Evolutionary conservation across 2,888 invertebrate species (phyloP).

Genomic region (Tetragnatha montana): DNA sequence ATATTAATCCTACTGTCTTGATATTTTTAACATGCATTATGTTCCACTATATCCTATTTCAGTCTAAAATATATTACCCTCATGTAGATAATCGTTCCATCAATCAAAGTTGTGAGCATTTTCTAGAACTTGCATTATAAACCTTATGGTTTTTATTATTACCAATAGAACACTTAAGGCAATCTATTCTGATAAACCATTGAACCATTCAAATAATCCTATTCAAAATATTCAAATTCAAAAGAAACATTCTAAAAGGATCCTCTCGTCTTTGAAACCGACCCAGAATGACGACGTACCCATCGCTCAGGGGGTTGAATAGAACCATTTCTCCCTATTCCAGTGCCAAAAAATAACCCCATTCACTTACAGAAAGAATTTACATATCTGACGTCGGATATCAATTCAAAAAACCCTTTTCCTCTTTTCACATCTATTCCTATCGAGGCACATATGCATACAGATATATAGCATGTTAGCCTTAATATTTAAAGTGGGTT

Average conservation of each 20-base stretch:
- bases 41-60: no score
- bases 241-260: background rate
- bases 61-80: no score
- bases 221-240: background rate
- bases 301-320: conserved; percentile 25
- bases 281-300: conserved; percentile 4
- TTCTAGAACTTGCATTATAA: no score
- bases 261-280: background rate
- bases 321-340: conserved; percentile 17
- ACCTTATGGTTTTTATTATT: no score
- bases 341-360: conserved; percentile 28
- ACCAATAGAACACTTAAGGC: no score
- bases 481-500: background rate
- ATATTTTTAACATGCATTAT: no score
- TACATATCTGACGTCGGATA: conserved; percentile 55
- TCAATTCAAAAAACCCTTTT: conserved; percentile 37
- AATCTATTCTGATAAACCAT: no score
- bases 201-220: no score
- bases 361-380: conserved; percentile 45
- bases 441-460: background rate
- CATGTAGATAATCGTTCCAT: no score
- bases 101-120: no score
- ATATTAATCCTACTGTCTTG: no score
- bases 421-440: background rate
- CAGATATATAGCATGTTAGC: background rate